phyloP scores from a whole-genome alignment of 1,140 invertebrate genomes.

The Dolichoris vasculosae region DNA sequence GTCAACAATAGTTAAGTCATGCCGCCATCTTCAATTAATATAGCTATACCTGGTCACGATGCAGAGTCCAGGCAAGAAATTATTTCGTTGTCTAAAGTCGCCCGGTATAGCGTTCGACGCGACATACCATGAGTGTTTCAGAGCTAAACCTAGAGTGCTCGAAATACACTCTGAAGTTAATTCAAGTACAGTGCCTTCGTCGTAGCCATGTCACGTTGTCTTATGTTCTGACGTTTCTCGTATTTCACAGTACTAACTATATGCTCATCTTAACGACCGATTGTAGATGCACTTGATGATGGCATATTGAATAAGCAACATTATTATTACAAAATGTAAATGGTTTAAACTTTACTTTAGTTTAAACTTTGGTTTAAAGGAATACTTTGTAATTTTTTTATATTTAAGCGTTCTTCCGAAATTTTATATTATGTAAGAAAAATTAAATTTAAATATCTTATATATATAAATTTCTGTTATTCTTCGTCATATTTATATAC shows the following conservation, averaged over 20 bases:
- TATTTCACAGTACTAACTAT: constrained; percentile 45
- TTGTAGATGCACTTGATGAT: neutral
- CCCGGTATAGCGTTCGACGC: constrained; percentile 52
- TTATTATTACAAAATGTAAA: too few relatives aligned
- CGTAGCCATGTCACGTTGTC: constrained; percentile 57
- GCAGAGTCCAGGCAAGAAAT: constrained; percentile 18
- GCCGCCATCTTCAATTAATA: neutral
- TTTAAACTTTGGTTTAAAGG: too few relatives aligned
- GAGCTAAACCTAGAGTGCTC: constrained; percentile 69
- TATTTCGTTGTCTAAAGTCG: constrained; percentile 21
- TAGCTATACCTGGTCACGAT: too few relatives aligned
- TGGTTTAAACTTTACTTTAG: too few relatives aligned
- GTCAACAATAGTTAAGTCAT: neutral
- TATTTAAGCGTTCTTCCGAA: too few relatives aligned
- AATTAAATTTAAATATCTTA: too few relatives aligned
- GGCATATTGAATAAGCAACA: neutral
- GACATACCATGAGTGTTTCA: constrained; percentile 65
- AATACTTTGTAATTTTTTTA: too few relatives aligned
- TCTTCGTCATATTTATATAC: too few relatives aligned
- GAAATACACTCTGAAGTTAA: constrained; percentile 69
- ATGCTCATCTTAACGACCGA: constrained; percentile 19
- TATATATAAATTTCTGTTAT: too few relatives aligned
- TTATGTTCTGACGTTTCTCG: constrained; percentile 51
- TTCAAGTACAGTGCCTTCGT: constrained; percentile 69
- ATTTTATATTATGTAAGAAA: too few relatives aligned